phyloP scores from a whole-genome alignment of 2,797 vertebrate genomes.

The Clarias laeviceps region DNA sequence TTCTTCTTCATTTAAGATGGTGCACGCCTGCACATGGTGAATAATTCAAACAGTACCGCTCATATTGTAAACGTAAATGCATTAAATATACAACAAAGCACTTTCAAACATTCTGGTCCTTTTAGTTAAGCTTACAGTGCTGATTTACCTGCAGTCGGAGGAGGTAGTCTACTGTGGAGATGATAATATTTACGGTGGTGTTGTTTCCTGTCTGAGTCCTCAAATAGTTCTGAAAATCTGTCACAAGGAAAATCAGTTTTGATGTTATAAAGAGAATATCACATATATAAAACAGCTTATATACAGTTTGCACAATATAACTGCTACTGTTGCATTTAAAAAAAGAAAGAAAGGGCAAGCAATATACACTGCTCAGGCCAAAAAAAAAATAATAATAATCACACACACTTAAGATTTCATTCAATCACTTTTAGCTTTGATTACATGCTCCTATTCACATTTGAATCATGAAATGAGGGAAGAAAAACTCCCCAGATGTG shows the following conservation, averaged over 20 bases:
- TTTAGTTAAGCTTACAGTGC: not conserved
- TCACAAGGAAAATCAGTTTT: conserved; percentile 4
- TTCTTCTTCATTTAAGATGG: not conserved
- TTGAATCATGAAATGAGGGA: too few relatives aligned
- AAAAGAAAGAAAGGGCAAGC: not conserved
- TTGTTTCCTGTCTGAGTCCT: conserved; percentile 96
- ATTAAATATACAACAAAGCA: not conserved
- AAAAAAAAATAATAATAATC: too few relatives aligned
- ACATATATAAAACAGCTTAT: not conserved
- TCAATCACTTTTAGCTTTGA: too few relatives aligned
- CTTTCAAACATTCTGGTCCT: not conserved
- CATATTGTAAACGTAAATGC: not conserved
- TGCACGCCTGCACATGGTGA: not conserved
- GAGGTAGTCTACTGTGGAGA: conserved; percentile 95
- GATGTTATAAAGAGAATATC: not conserved
- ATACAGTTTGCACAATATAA: too few relatives aligned
- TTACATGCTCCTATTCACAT: too few relatives aligned
- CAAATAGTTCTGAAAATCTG: conserved; percentile 95
- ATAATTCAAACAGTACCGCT: not conserved
- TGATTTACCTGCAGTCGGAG: conserved; percentile 87
- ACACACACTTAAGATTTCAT: too few relatives aligned
- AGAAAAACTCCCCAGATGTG: too few relatives aligned
- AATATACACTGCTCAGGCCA: not conserved
- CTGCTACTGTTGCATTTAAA: too few relatives aligned
- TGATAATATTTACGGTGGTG: conserved; percentile 95